Conservation (phyloP, 1,140 invertebrate genomes). For the Pemphigus obesinymphae region DNA sequence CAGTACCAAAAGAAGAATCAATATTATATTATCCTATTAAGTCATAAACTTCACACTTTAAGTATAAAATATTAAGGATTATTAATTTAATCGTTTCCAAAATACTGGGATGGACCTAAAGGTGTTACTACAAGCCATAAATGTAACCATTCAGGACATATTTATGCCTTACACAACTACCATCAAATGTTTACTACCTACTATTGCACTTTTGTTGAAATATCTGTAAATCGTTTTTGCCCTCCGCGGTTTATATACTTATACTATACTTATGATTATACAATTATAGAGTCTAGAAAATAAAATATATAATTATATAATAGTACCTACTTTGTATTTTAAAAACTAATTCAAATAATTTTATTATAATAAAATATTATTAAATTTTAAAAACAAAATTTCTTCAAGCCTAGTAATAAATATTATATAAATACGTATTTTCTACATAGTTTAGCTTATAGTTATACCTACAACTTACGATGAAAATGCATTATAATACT, state of each 20-base stretch:
- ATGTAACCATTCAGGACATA: background rate
- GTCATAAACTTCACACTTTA: background rate
- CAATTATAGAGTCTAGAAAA: no score
- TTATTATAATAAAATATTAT: background rate
- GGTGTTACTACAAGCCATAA: background rate
- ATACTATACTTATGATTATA: no score
- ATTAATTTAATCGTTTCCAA: background rate
- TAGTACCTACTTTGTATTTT: no score
- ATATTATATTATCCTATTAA: background rate
- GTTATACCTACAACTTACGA: background rate
- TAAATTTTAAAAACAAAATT: background rate
- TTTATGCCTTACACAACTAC: background rate
- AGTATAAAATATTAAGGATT: conserved; percentile 5
- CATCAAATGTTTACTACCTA: background rate
- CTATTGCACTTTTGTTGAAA: no score
- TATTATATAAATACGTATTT: no score
- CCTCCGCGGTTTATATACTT: no score
- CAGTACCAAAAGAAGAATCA: background rate
- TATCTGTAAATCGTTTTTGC: no score
- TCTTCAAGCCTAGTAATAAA: no score
- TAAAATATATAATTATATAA: no score
- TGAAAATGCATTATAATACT: background rate
- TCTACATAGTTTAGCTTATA: background rate
- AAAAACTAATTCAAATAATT: background rate
- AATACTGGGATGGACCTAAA: background rate